A percentile compares a stretch with the other conserved stretches of the same genome.
phyloP scores from a whole-genome alignment of 2,113 vertebrate species.

The Podarcis muralis region DNA sequence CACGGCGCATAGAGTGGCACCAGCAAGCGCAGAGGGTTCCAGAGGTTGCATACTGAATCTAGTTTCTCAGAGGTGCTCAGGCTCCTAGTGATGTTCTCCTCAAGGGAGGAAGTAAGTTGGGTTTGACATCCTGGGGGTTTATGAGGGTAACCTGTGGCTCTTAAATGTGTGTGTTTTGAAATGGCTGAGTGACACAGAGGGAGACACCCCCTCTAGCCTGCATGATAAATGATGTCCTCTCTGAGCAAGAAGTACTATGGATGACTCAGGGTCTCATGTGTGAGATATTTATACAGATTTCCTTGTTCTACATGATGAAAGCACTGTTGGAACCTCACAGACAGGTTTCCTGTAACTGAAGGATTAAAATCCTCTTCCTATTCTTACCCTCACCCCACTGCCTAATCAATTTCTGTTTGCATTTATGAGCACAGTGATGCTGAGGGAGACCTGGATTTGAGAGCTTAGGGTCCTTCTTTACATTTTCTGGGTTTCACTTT shows the following conservation, averaged over 20 bases:
- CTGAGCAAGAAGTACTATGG: not conserved
- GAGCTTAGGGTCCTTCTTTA: not conserved
- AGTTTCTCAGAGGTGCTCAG: not conserved
- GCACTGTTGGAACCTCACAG: not conserved
- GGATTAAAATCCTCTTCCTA: not conserved
- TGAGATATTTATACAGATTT: not conserved
- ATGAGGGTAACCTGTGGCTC: not conserved
- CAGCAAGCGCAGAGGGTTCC: not conserved
- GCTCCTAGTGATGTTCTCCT: not conserved
- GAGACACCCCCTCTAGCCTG: rapidly evolving
- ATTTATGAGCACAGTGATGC: rapidly evolving
- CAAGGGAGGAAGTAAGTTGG: not conserved
- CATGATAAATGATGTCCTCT: rapidly evolving
- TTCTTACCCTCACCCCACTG: not conserved
- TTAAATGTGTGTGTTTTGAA: not conserved
- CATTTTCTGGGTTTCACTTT: not conserved
- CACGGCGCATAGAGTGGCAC: no score
- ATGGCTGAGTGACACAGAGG: not conserved
- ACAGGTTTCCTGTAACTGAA: not conserved
- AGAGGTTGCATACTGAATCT: not conserved
- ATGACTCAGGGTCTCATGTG: not conserved
- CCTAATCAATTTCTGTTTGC: rapidly evolving
- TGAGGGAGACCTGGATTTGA: rapidly evolving
- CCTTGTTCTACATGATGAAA: not conserved
- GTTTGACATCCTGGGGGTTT: not conserved